Percentiles rank a stretch among this genome's conserved stretches.
Conservation (phyloP, 2,113 vertebrate species). For the Okapia johnstoni region DNA sequence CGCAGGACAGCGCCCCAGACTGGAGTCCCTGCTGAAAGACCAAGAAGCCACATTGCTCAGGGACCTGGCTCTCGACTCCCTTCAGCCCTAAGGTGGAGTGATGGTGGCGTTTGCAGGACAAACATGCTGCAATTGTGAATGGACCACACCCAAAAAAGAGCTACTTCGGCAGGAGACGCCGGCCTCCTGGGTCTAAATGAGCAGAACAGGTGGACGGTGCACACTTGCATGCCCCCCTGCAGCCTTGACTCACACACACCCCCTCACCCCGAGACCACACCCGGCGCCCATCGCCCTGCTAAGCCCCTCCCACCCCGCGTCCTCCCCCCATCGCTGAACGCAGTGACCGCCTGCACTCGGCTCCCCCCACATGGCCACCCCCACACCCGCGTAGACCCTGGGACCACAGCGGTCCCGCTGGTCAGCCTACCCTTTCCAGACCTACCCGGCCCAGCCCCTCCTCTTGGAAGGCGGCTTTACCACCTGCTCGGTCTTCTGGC, state of each 20-base stretch:
- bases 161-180: background rate
- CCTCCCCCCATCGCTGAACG: background rate
- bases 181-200: background rate
- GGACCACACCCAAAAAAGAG: background rate
- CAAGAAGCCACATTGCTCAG: background rate
- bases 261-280: background rate
- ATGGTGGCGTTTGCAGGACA: too few species aligned
- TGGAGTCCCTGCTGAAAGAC: background rate
- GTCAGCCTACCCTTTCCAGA: background rate
- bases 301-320: background rate
- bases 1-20: background rate
- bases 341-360: too few species aligned
- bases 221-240: background rate
- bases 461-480: background rate
- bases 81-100: background rate
- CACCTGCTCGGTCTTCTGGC: background rate
- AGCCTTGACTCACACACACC: background rate
- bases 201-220: too few species aligned
- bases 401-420: background rate
- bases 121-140: fast-evolving
- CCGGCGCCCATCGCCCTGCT: background rate
- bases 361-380: background rate
- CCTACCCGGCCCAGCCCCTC: background rate
- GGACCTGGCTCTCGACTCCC: background rate
- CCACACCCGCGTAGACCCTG: background rate